These are phyloP conservation scores for Ptilonorhynchus violaceus DNA, from an alignment of 2,113 vertebrate species.

Conservation along the genomic window DNA sequence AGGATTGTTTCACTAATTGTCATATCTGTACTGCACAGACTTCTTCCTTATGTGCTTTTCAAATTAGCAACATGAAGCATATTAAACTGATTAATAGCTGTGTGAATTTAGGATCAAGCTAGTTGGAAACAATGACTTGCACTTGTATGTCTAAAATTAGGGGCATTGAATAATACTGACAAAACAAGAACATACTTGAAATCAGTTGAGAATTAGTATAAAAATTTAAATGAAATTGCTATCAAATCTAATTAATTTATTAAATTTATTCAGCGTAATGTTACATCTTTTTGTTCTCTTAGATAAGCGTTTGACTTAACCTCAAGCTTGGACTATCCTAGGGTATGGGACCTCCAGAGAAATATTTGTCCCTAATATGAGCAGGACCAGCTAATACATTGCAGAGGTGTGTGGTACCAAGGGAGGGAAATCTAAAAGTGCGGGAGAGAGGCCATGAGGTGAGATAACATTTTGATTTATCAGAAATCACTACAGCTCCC, in stretches of 20 bases:
- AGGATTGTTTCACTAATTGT: constrained; percentile 68
- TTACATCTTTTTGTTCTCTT: not conserved
- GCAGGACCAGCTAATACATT: not conserved
- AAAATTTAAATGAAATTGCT: not conserved
- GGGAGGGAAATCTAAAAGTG: not conserved
- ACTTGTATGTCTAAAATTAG: constrained; percentile 2
- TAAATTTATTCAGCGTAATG: not conserved
- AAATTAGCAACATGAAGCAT: constrained; percentile 60
- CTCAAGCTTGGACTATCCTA: not conserved
- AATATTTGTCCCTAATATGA: not conserved
- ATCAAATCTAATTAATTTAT: not conserved
- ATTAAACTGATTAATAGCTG: constrained; percentile 72
- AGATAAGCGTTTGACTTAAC: not conserved
- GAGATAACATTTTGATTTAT: not conserved
- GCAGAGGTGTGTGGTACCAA: not conserved
- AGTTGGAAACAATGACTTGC: constrained; percentile 37
- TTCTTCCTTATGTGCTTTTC: constrained; percentile 65
- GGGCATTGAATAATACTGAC: not conserved
- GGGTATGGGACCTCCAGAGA: not conserved
- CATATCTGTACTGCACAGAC: constrained; percentile 69
- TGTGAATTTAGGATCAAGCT: constrained; percentile 64
- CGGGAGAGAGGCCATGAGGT: not conserved
- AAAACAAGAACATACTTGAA: not conserved
- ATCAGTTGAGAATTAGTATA: not conserved
- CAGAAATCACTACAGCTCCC: not conserved